Conservation (phyloP, 2,888 invertebrate species). For the Callimorpha dominula region DNA sequence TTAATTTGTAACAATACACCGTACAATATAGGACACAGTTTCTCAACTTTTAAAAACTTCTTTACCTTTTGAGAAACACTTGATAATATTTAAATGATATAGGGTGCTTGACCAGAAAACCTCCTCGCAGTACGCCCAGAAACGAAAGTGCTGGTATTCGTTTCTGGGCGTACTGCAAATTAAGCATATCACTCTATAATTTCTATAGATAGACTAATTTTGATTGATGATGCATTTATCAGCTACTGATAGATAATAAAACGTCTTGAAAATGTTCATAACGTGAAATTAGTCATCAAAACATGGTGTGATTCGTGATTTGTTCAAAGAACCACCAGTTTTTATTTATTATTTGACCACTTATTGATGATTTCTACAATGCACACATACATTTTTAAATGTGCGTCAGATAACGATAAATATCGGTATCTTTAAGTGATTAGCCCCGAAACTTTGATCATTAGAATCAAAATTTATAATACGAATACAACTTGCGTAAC, state of each 20-base stretch:
- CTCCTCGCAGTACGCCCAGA: too few relatives aligned
- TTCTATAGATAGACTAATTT: neutral
- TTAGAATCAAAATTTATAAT: constrained; percentile 47
- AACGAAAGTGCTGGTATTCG: too few relatives aligned
- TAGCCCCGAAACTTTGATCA: constrained; percentile 50
- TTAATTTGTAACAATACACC: too few relatives aligned
- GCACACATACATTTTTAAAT: neutral
- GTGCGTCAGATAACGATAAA: neutral
- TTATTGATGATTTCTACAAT: neutral
- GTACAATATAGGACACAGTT: too few relatives aligned
- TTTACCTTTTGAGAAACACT: too few relatives aligned
- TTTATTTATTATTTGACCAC: neutral
- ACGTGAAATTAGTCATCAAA: constrained; percentile 7
- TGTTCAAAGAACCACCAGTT: neutral
- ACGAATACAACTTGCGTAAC: constrained; percentile 36
- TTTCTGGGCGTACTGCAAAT: too few relatives aligned
- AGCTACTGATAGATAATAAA: neutral
- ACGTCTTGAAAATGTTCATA: neutral
- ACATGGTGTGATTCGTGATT: constrained; percentile 3
- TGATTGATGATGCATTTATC: constrained; percentile 13
- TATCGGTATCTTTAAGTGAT: constrained; percentile 21
- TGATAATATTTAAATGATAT: too few relatives aligned
- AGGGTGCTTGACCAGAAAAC: too few relatives aligned
- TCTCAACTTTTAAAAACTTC: too few relatives aligned
- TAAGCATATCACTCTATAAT: too few relatives aligned